Evolutionary conservation across 2,113 vertebrate genomes (phyloP), one percentile per base, ranked within the genome.

Genomic region (Cepphus grylle): DNA sequence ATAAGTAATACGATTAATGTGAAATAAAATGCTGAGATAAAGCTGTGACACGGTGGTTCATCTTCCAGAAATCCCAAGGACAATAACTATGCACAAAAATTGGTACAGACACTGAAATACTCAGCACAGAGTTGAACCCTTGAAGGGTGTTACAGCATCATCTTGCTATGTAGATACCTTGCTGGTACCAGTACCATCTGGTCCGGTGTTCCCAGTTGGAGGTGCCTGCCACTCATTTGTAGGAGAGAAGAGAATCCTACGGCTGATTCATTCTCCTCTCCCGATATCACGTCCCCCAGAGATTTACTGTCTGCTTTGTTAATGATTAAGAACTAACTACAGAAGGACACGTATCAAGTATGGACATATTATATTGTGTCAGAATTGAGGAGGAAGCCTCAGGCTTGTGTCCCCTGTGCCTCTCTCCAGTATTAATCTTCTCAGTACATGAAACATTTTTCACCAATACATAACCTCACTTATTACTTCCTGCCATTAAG

Each of bases 401-500:
- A 62, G 95, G 88, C 97, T 96, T 87, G 58, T 87, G 91, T 93
- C 95, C 91, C 96, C 86, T 89, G 94, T 94, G 95, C 83, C 91
- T 91, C 91, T 96, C 91, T 89, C 89, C 92, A 86, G 84, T 74
- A 94, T 96, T 96, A 96, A 97, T 97, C 93, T 96, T 93, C 94
- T 91, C 56, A 4, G 78, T 40, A 81, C 92, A 87, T 81, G 94
- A 92, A 97, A 94, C 93, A 96, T 96, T 97, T 95, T 91, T 93
- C 90, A 84, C 94, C 93, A 95, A 96, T 92, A 79, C 81, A 94
- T 96, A 97, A 94, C 95, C 95, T 96, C 94, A 86, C 90, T 95
- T 96, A 95, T 94, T 90, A 78, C 79, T 94, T 93, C 66, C 92
- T 86, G 88, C 80, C 71, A 81, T 96, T 95, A 80, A 85, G 97